A percentile compares a stretch with the other conserved stretches of the same genome.
phyloP scores from a whole-genome alignment of 92 coral and sea anemone species.

The Heteractis magnifica region DNA sequence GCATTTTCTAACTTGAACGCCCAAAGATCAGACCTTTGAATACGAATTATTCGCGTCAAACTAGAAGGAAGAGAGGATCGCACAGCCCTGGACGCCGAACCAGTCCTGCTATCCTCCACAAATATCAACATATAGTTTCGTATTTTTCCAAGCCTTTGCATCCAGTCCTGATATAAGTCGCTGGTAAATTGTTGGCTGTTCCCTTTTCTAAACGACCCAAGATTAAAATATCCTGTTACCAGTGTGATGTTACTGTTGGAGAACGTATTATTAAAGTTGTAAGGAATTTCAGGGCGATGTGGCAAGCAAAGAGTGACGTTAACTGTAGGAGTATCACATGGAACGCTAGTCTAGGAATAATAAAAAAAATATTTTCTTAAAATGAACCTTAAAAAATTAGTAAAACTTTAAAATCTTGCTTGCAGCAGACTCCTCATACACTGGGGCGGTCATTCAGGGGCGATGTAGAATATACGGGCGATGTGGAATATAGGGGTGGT shows the following conservation, averaged over 20 bases:
- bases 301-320: neutral
- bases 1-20: neutral
- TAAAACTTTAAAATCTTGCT: too few species aligned
- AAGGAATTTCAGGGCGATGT: neutral
- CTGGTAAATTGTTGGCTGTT: neutral
- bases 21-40: neutral
- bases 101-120: neutral
- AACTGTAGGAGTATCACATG: neutral
- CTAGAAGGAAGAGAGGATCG: neutral
- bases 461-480: too few species aligned
- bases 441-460: too few species aligned
- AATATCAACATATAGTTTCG: neutral
- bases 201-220: neutral
- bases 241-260: neutral
- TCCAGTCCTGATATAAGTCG: neutral
- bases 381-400: too few species aligned
- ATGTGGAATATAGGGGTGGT: too few species aligned
- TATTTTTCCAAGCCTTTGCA: neutral
- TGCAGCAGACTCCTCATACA: too few species aligned
- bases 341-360: neutral
- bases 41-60: neutral
- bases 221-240: constrained; percentile 8
- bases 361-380: too few species aligned
- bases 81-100: neutral
- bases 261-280: neutral